phyloP scores from a whole-genome alignment of 2,797 vertebrate species.

The Micropoecilia bifurca region DNA sequence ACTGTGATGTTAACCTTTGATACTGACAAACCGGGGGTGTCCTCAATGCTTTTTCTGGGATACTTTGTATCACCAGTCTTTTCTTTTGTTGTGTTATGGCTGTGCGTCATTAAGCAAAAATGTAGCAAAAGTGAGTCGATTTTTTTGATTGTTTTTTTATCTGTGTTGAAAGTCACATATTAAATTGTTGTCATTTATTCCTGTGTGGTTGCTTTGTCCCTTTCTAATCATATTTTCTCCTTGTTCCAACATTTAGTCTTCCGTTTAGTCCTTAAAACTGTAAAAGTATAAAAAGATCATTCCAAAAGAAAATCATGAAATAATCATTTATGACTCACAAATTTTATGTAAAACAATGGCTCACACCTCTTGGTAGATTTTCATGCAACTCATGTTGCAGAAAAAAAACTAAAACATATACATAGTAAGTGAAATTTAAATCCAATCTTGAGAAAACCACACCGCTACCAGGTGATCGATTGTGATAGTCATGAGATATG shows the following conservation, averaged over 20 bases:
- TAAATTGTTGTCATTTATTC: not conserved
- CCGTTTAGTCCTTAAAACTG: no score
- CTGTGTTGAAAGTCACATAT: not conserved
- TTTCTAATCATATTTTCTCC: not conserved
- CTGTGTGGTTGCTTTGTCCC: not conserved
- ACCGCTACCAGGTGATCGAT: not conserved
- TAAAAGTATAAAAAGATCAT: not conserved
- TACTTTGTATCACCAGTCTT: not conserved
- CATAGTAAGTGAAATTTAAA: not conserved
- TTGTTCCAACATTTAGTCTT: not conserved
- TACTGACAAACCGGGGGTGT: not conserved
- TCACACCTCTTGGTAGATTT: not conserved
- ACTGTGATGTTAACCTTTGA: conserved; percentile 9
- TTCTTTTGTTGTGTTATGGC: not conserved
- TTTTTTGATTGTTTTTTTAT: not conserved
- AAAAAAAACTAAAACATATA: not conserved
- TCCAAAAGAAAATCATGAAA: not conserved
- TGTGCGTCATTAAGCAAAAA: not conserved
- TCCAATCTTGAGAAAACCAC: not conserved
- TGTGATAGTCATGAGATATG: not conserved
- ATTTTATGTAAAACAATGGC: not conserved
- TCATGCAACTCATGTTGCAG: not conserved
- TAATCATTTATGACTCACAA: not conserved
- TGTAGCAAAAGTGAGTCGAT: not conserved
- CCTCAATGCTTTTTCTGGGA: not conserved